Percentiles rank a stretch among this genome's conserved stretches.
Conservation (phyloP, 2,113 vertebrate genomes). For the Chaetops frenatus region DNA sequence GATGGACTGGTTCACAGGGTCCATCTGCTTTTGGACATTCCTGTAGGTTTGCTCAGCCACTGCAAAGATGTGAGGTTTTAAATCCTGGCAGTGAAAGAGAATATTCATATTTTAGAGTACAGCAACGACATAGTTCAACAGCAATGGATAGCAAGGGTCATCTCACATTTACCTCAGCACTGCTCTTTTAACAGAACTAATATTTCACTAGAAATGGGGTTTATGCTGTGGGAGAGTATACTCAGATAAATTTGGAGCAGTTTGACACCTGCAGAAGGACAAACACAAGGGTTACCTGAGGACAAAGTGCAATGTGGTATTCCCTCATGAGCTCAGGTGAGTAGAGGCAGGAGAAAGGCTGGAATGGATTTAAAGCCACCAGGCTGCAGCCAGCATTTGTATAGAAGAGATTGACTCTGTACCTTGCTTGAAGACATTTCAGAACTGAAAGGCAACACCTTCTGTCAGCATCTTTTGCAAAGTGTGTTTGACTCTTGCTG, state of each 20-base stretch:
- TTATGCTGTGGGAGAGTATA: neutral
- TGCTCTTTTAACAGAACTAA: neutral
- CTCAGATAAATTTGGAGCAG: neutral
- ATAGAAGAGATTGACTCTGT: conserved; percentile 81
- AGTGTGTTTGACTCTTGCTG: neutral
- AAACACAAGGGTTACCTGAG: conserved; percentile 76
- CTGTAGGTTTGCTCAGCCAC: conserved; percentile 93
- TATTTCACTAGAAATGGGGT: neutral
- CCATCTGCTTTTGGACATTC: conserved; percentile 83
- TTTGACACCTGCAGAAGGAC: neutral
- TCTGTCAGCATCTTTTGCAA: conserved; percentile 7
- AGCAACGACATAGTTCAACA: neutral
- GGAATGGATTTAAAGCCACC: conserved; percentile 95
- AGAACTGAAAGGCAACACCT: conserved; percentile 78
- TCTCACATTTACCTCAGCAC: neutral
- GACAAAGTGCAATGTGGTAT: conserved; percentile 81
- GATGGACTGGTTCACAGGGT: conserved; percentile 88
- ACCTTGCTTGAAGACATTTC: conserved; percentile 93
- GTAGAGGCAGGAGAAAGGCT: conserved; percentile 84
- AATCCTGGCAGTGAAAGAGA: conserved; percentile 73
- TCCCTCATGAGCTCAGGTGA: conserved; percentile 85
- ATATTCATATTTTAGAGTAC: neutral
- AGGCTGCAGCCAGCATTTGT: conserved; percentile 95
- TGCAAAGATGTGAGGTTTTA: conserved; percentile 90
- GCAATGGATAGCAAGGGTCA: neutral